Base-by-base conservation (phyloP, 2,888 invertebrate genomes). In the Agrenia bidenticulata region DNA sequence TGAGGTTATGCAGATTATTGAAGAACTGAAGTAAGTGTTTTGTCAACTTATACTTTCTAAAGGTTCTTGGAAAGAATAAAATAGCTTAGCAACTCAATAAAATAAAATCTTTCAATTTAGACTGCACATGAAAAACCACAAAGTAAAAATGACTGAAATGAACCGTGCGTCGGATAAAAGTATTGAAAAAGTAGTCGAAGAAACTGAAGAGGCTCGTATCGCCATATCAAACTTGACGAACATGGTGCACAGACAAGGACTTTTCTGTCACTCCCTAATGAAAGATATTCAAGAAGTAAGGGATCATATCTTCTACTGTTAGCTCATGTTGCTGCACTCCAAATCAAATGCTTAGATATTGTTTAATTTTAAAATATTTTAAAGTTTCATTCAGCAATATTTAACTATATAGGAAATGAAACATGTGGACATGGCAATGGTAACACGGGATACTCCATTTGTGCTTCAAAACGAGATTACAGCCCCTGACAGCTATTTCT, bases 81-180 rank as follows among this genome's bases (percentile, higher is more conserved):
- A 17, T 49, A 17, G n/a, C 19, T n/a, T n/a, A 11, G 50, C 50
- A 49, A n/a, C n/a, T n/a, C n/a, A n/a, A n/a, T n/a, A n/a, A n/a
- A n/a, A n/a, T n/a, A 15, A 49, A 15, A n/a, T 24, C 23, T 19
- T 42, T 11, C 21, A 11, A 21, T 57, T 9, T 23, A 41, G 42
- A 41, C 53, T n/a, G 37, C 66, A 66, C 2, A 63, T 67, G 23
- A 63, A 63, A 32, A 67, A 61, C 23, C 67, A 67, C 15, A 67
- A 67, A 27, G 39, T 27, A 0, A 27, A 32, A n/a, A 60, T 63
- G 60, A 21, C 42, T 11, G 61, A 67, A 4, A 27, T 63, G 15
- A 51, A 15, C n/a, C 56, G 60, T 17, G 21, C 32, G 7, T 37
- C 41, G n/a, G 63, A 63, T 21, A 23, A 27, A 11, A 51, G 59